Conservation (phyloP, 2,797 vertebrate species). For the Cyprinodon diabolis region DNA sequence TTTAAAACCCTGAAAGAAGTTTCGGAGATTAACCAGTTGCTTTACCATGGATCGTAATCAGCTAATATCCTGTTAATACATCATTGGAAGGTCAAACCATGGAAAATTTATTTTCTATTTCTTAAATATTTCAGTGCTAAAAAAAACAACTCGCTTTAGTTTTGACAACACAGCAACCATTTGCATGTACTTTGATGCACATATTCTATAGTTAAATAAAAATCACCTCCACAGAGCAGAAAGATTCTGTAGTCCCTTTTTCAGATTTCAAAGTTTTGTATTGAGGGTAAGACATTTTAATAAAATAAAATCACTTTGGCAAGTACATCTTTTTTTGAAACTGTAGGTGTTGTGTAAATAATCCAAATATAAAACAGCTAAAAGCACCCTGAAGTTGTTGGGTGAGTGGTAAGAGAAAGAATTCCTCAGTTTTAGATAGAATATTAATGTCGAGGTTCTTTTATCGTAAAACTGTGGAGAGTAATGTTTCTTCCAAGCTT, state of each 20-base stretch:
- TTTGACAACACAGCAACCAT: background rate
- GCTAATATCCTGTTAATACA: background rate
- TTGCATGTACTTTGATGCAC: background rate
- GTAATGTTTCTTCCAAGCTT: slow-evolving; percentile 33
- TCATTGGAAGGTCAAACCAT: no score
- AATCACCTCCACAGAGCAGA: background rate
- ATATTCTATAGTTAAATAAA: background rate
- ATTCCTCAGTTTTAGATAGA: background rate
- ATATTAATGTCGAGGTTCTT: background rate
- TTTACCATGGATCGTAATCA: background rate
- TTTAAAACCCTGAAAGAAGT: no score
- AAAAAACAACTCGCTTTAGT: background rate
- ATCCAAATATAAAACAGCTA: background rate
- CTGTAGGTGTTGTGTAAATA: background rate
- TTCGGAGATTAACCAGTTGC: background rate
- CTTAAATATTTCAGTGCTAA: background rate
- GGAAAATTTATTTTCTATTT: background rate
- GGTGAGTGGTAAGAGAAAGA: background rate
- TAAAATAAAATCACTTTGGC: background rate
- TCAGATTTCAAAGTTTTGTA: background rate
- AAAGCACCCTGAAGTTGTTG: background rate
- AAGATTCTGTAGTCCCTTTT: background rate
- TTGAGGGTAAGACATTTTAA: background rate
- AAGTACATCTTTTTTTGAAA: background rate
- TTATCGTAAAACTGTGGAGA: slow-evolving; percentile 2